Percentiles rank a stretch among this genome's conserved stretches.
Conservation (phyloP, 2,113 vertebrate genomes). For the Nycticebus coucang region DNA sequence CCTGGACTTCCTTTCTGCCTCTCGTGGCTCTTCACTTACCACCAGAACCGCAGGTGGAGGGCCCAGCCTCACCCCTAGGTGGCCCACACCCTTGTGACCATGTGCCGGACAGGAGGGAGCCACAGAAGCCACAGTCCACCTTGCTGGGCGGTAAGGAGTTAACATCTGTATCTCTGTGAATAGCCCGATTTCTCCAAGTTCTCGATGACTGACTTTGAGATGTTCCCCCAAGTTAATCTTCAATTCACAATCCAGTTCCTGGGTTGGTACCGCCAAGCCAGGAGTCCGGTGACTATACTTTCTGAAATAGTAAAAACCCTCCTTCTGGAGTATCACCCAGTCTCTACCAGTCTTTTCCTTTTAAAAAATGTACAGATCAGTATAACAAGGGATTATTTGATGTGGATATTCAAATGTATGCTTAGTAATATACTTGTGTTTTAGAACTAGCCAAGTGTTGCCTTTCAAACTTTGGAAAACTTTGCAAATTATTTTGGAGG, state of each 20-base stretch:
- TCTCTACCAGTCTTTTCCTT: neutral
- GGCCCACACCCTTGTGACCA: neutral
- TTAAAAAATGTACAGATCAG: neutral
- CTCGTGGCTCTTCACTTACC: neutral
- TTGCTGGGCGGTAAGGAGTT: accelerated
- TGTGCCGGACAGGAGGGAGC: accelerated
- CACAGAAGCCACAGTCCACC: accelerated
- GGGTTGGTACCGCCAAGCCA: neutral
- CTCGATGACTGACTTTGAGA: neutral
- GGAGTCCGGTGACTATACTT: neutral
- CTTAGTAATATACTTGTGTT: neutral
- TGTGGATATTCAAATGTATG: neutral
- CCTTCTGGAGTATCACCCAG: neutral
- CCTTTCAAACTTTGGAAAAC: neutral
- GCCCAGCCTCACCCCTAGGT: accelerated
- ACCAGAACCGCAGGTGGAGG: neutral
- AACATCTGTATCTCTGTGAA: too few species aligned
- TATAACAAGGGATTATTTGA: too few species aligned
- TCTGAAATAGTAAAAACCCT: neutral
- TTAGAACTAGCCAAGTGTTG: neutral
- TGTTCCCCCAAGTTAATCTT: neutral
- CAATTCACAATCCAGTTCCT: neutral
- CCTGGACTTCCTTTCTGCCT: neutral
- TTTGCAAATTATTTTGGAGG: neutral
- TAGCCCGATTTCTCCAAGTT: neutral